Evolutionary conservation across 1,140 invertebrate species (phyloP).

Genomic region (Trypoxylus dichotomus): DNA sequence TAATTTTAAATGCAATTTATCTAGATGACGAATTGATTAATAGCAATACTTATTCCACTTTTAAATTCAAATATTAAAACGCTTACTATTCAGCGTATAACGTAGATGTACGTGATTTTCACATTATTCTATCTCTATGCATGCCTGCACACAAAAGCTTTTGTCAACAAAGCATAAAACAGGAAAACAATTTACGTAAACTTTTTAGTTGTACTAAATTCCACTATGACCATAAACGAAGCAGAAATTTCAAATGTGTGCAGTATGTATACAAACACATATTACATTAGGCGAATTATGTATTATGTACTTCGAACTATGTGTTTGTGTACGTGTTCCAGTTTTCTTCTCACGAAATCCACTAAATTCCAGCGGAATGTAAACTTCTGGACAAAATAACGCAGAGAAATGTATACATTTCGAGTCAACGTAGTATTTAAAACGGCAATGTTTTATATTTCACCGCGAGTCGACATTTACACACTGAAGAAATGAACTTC

Average conservation of each 20-base stretch:
- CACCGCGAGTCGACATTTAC: not conserved
- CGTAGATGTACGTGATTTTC: too few species aligned
- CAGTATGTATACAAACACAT: not conserved
- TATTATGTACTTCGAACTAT: not conserved
- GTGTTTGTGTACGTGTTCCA: not conserved
- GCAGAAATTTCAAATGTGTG: not conserved
- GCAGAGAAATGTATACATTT: not conserved
- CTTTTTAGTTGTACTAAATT: not conserved
- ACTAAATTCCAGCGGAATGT: not conserved
- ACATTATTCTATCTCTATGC: too few species aligned
- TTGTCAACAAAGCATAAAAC: not conserved
- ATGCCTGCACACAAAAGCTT: not conserved
- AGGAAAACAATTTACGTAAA: not conserved
- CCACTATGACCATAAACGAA: not conserved
- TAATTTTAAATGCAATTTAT: too few species aligned
- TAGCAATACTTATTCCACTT: too few species aligned
- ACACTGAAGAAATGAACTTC: constrained; percentile 1
- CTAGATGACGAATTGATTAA: too few species aligned
- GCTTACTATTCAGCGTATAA: too few species aligned
- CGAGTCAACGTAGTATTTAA: not conserved
- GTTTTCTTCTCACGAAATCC: constrained; percentile 1
- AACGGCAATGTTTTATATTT: not conserved
- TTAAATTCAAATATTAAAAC: too few species aligned
- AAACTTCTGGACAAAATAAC: not conserved
- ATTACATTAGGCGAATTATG: not conserved